Conservation (phyloP, 2,888 invertebrate genomes). For the Hypomecis punctinalis region DNA sequence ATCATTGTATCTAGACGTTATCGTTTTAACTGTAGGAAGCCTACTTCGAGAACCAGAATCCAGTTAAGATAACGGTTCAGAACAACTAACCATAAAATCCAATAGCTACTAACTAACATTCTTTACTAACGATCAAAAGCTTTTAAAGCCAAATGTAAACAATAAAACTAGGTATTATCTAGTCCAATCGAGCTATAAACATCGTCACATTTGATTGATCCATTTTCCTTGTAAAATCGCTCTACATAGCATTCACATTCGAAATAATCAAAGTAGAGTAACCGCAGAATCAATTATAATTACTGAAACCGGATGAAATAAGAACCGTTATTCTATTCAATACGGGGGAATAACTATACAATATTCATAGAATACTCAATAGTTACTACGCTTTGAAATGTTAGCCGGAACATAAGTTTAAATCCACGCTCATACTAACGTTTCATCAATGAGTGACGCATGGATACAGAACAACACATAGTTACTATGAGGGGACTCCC, state of each 20-base stretch:
- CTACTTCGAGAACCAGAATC: not conserved
- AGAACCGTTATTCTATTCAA: conserved; percentile 16
- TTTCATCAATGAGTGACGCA: conserved; percentile 57
- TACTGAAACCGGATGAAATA: conserved; percentile 4
- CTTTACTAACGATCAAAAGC: conserved; percentile 4
- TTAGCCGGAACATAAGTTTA: conserved; percentile 30
- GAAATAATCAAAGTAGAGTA: conserved; percentile 8
- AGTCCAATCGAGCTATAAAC: conserved; percentile 8
- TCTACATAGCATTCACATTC: not conserved
- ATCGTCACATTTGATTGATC: conserved; percentile 8
- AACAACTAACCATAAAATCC: not conserved
- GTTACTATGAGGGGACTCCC: conserved; percentile 57
- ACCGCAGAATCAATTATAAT: not conserved
- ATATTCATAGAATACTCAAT: not conserved
- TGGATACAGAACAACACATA: conserved; percentile 25
- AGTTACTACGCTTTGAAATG: conserved; percentile 3
- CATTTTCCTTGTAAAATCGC: conserved; percentile 14
- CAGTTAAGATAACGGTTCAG: not conserved
- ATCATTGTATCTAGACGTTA: no score
- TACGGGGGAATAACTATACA: conserved; percentile 26
- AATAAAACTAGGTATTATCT: not conserved
- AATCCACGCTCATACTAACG: conserved; percentile 33
- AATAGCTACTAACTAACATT: not conserved
- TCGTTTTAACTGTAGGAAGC: not conserved
- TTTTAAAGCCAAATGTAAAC: conserved; percentile 7